These are phyloP conservation scores for Lacerta bilineata DNA, from an alignment of 2,797 vertebrate species.

Conservation along the genomic window DNA sequence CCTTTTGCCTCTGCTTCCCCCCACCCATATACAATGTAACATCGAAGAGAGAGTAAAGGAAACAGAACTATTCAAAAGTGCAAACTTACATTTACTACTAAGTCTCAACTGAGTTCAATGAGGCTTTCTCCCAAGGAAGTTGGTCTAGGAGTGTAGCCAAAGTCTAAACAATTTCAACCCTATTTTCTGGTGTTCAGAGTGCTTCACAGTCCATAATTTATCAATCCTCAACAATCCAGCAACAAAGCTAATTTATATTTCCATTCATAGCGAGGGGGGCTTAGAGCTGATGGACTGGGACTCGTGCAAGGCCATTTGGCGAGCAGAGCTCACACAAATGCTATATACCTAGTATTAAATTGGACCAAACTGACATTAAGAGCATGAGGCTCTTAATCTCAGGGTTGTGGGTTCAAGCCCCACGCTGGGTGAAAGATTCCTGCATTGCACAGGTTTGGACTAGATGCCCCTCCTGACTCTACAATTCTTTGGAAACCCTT, in stretches of 20 bases:
- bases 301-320: not conserved
- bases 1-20: slow-evolving; percentile 54
- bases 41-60: slow-evolving; percentile 64
- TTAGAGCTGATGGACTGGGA: not conserved
- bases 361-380: not conserved
- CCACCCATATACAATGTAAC: slow-evolving; percentile 63
- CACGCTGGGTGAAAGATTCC: too few species aligned
- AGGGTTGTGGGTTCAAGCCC: too few species aligned
- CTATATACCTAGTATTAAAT: not conserved
- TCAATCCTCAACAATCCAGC: slow-evolving; percentile 22
- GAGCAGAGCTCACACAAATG: not conserved
- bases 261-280: not conserved
- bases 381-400: too few species aligned
- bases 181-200: too few species aligned
- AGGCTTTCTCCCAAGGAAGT: not conserved
- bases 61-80: slow-evolving; percentile 4
- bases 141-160: too few species aligned
- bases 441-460: too few species aligned
- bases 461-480: too few species aligned
- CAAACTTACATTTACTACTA: not conserved
- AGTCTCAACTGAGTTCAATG: not conserved
- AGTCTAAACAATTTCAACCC: not conserved
- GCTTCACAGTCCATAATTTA: not conserved
- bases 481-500: too few species aligned
- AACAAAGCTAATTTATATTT: slow-evolving; percentile 26